phyloP scores from a whole-genome alignment of 2,888 invertebrate genomes.

The Eledona agricola region DNA sequence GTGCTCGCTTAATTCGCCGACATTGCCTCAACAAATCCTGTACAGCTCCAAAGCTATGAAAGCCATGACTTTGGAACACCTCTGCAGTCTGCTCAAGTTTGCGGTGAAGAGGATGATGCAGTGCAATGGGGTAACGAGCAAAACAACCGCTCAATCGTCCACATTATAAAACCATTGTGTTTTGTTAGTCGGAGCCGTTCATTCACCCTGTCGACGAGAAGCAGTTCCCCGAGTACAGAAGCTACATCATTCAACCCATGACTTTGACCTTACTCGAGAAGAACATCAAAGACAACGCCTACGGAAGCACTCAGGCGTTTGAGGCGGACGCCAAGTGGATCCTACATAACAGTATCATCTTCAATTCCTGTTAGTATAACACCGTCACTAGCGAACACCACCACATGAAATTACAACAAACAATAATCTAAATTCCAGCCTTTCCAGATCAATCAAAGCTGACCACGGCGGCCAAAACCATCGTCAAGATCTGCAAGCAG shows the following conservation, averaged over 20 bases:
- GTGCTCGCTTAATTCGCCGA: background rate
- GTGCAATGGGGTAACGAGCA: conserved; percentile 76
- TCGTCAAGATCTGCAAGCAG: conserved; percentile 85
- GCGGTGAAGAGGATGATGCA: conserved; percentile 83
- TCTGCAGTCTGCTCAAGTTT: conserved; percentile 80
- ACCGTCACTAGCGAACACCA: no score
- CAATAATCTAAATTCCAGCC: conserved; percentile 28
- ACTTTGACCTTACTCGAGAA: conserved; percentile 78
- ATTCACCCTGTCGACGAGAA: conserved; percentile 75
- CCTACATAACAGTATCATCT: conserved; percentile 90
- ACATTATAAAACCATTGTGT: conserved; percentile 6
- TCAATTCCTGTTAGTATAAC: conserved; percentile 76
- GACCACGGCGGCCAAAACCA: conserved; percentile 77
- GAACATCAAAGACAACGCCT: conserved; percentile 78
- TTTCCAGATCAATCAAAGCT: conserved; percentile 77
- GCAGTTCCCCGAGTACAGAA: conserved; percentile 79
- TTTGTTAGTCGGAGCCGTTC: conserved; percentile 78
- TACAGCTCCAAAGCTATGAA: conserved; percentile 70
- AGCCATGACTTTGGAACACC: conserved; percentile 75
- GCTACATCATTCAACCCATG: conserved; percentile 89
- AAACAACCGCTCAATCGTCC: background rate
- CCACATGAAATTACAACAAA: conserved; percentile 8
- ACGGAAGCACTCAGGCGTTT: conserved; percentile 90
- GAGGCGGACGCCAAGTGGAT: conserved; percentile 93
- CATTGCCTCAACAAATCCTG: background rate